A percentile compares a stretch with the other conserved stretches of the same genome.
Evolutionary conservation across 2,797 vertebrate species (phyloP).

Genomic region (Antrozous pallidus): DNA sequence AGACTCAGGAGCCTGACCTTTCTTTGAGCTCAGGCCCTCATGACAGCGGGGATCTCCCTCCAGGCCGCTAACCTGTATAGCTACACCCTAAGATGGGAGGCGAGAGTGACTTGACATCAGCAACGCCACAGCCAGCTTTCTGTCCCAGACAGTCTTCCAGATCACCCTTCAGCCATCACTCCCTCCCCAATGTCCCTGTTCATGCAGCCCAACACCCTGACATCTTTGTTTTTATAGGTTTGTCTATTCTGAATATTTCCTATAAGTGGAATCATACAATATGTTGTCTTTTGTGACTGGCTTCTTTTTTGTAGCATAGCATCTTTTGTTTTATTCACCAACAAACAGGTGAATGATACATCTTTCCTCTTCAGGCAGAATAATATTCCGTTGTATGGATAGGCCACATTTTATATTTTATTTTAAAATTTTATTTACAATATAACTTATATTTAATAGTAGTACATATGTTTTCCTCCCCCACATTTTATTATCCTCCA

Average conservation of each 20-base stretch:
- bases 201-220: neutral
- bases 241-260: neutral
- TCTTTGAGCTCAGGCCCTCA: constrained; percentile 82
- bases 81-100: constrained; percentile 87
- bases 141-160: constrained; percentile 83
- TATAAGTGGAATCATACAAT: neutral
- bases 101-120: constrained; percentile 78
- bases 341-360: no score
- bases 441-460: no score
- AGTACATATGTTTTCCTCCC: no score
- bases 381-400: neutral
- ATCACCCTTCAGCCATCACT: neutral
- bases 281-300: neutral
- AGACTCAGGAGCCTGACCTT: neutral
- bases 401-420: neutral
- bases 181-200: neutral
- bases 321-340: no score
- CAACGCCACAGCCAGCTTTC: constrained; percentile 79
- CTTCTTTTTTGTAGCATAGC: neutral
- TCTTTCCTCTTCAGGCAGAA: neutral
- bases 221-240: neutral
- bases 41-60: constrained; percentile 88
- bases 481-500: neutral
- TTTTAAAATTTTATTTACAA: no score
- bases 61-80: constrained; percentile 90